phyloP scores from a whole-genome alignment of 2,888 invertebrate genomes.

The Cyclophora albipunctata region DNA sequence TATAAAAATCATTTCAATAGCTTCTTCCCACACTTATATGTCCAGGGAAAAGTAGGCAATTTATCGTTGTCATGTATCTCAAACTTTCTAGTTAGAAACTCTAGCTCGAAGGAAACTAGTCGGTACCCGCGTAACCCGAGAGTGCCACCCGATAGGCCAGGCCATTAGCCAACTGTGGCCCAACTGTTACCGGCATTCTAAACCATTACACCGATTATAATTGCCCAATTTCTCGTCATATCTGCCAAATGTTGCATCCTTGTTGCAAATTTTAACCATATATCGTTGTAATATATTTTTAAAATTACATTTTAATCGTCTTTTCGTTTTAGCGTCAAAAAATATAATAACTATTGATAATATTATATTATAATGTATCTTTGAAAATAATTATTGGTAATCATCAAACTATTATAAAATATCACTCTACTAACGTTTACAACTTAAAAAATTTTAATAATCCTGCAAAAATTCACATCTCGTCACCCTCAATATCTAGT shows the following conservation, averaged over 20 bases:
- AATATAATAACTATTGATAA: no score
- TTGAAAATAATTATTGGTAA: no score
- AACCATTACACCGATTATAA: conserved; percentile 66
- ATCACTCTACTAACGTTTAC: no score
- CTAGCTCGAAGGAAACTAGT: conserved; percentile 43
- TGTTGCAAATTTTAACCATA: no score
- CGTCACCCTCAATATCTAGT: conserved; percentile 18
- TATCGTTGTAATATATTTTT: no score
- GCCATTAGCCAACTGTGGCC: conserved; percentile 20
- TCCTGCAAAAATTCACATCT: background rate
- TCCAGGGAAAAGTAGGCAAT: no score
- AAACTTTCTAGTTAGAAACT: conserved; percentile 40
- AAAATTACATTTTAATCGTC: no score
- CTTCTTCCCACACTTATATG: no score
- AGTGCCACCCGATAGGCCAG: conserved; percentile 50
- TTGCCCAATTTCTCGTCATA: conserved; percentile 47
- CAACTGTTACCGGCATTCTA: conserved; percentile 69
- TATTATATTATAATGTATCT: no score
- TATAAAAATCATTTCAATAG: conserved; percentile 6
- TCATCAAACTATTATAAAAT: no score
- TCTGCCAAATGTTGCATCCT: conserved; percentile 54
- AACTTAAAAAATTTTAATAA: no score
- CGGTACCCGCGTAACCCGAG: conserved; percentile 48
- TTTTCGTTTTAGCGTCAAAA: no score
- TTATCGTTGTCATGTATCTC: background rate